Base-by-base conservation (phyloP, 2,888 invertebrate genomes). In the Luperina testacea region DNA sequence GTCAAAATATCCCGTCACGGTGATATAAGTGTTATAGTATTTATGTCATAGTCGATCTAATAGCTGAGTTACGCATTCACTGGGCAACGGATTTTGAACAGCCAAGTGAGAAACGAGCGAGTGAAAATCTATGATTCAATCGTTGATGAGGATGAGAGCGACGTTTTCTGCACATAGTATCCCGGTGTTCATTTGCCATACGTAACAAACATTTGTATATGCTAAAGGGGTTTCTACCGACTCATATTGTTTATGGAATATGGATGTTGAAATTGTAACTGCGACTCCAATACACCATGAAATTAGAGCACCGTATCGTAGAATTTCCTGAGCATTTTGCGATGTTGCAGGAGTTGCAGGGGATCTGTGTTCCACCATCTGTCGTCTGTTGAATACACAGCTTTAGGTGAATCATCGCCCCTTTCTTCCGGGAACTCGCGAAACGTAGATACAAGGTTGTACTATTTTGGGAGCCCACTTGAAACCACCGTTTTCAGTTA, bases 31-130 rank as follows among this genome's bases (percentile, higher is more conserved):
- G 83, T 85, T 83, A 83, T 82, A 80, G 71, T 76, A 78, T 88
- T 88, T 87, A 88, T 87, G 88, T 88, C 88, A 88, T 77, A 85
- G 77, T 48, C 75, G 42, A 85, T 85, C 71, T 86, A 81, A 81
- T 78, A 72, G 81, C 61, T 48, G 57, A 75, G 59, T 65, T 74
- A 65, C 73, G 61, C 68, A 61, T 63, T 80, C 72, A 71, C 48
- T 24, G 74, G 57, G 71, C 71, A 72, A 63, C 61, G 48, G 17
- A 67, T 68, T 67, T 42, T 65, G 32, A 32, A 63, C 38, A 48
- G 17, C 6, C 1, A 20, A 9, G 11, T 59, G 61, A 48, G 11
- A 38, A 42, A 27, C 42, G 48, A 20, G n/a, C 24, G 27, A 65
- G 15, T n/a, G 27, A 15, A 67, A 80, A 74, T 63, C 53, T 17